Evolutionary conservation across 2,113 vertebrate species (phyloP), one percentile per base, ranked within the genome.

Genomic region (Scomber japonicus): DNA sequence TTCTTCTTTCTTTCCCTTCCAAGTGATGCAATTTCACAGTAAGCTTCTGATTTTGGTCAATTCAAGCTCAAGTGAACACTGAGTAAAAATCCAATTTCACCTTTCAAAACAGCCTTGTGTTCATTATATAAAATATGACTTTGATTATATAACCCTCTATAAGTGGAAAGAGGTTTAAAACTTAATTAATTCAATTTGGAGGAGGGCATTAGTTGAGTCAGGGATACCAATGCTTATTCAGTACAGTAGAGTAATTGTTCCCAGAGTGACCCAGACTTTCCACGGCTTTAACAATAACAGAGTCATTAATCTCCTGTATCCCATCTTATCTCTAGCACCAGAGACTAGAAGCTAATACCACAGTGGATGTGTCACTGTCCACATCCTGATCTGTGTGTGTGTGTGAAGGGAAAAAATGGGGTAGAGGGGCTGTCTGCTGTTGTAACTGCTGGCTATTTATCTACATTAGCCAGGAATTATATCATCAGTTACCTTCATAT

Each of bases 251-350:
- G 48, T 66, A 57, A 86, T 68, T 50, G 71, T 83, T 88, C 48
- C 71, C 53, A 12, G 17, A 54, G 64, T 49, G 86, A 90, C 19
- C 77, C 77, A 78, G 60, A 91, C 78, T 87, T 91, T 91, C 91
- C 91, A 89, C 71, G 5, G 65, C 71, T 85, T 79, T 57, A 79
- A 89, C 89, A 90, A 88, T 57, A 91, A 91, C 89, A 92, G 54
- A 54, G 81, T 75, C 86, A 86, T 91, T 88, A 83, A 90, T 87
- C 82, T 85, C 63, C 40, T 50, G 66, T n/a, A 80, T 85, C 71
- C 54, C 61, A 72, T 82, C 88, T 91, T 92, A 92, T 91, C 91
- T 83, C 73, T 19, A 17, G 3, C 75, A 67, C 46, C 88, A 90
- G 79, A 50, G 63, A 67, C 17, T 11, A 79, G 27, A 40, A 54